Evolutionary conservation across 2,797 vertebrate species (phyloP).

Genomic region (Enteromius mattozi): DNA sequence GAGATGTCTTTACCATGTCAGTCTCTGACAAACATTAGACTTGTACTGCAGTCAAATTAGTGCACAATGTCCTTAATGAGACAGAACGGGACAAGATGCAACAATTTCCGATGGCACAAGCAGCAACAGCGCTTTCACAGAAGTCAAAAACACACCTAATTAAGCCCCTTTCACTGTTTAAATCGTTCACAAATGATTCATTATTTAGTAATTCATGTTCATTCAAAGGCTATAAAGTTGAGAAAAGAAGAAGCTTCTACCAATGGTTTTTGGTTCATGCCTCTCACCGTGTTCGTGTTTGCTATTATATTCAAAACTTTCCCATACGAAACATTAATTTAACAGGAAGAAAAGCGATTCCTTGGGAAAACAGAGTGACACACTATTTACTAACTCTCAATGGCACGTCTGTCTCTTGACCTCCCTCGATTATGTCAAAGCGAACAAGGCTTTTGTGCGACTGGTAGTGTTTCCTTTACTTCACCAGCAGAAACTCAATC

Average conservation of each 20-base stretch:
- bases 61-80: slow-evolving; percentile 6
- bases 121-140: not conserved
- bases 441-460: not conserved
- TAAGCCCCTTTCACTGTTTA: not conserved
- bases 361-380: not conserved
- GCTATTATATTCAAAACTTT: not conserved
- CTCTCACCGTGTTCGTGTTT: not conserved
- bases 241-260: not conserved
- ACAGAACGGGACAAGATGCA: slow-evolving; percentile 35
- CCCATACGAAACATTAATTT: not conserved
- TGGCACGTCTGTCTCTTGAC: not conserved
- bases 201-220: not conserved
- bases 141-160: not conserved
- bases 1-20: slow-evolving; percentile 13
- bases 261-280: not conserved
- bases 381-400: slow-evolving; percentile 12
- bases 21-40: slow-evolving; percentile 27
- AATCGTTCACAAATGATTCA: not conserved
- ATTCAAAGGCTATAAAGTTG: not conserved
- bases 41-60: slow-evolving; percentile 12
- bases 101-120: slow-evolving; percentile 27
- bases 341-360: not conserved
- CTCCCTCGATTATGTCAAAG: slow-evolving; percentile 6
- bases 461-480: slow-evolving; percentile 31
- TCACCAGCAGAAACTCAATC: slow-evolving; percentile 60